Conservation (phyloP, 2,797 vertebrate genomes). For the Microcaecilia unicolor region DNA sequence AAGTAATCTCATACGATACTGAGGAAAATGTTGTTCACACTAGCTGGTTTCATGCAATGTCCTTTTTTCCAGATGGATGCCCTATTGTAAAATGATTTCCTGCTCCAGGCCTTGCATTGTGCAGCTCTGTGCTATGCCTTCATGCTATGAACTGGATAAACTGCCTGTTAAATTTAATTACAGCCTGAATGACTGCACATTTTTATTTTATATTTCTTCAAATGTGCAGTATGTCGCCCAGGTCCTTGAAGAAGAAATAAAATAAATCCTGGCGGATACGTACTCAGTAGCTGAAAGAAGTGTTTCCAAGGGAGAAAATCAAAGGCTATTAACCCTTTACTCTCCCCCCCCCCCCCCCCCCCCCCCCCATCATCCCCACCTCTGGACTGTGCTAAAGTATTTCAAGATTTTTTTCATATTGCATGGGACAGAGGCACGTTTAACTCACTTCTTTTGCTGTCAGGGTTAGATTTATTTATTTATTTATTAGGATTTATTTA, state of each 20-base stretch:
- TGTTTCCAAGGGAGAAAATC: conserved; percentile 18
- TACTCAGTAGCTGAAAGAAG: conserved; percentile 18
- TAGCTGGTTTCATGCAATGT: conserved; percentile 39
- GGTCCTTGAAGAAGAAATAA: conserved; percentile 46
- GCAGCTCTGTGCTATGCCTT: conserved; percentile 44
- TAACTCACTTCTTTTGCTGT: too few relatives aligned
- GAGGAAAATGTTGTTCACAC: conserved; percentile 59
- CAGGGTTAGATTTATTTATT: too few relatives aligned
- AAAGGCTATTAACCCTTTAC: conserved; percentile 19
- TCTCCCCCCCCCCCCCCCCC: too few relatives aligned
- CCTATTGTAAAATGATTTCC: conserved; percentile 56
- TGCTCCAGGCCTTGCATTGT: conserved; percentile 45
- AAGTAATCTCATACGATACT: conserved; percentile 39
- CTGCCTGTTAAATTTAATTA: conserved; percentile 71
- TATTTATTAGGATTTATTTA: too few relatives aligned
- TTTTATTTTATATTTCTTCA: conserved; percentile 48
- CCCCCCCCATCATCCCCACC: conserved; percentile 1
- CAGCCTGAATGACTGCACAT: conserved; percentile 51
- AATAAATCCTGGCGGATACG: conserved; percentile 47
- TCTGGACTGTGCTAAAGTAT: neutral
- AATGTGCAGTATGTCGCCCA: conserved; percentile 47
- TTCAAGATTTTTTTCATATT: neutral
- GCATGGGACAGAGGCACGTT: conserved; percentile 2
- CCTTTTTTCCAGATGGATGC: conserved; percentile 65
- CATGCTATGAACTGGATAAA: conserved; percentile 58